Conservation (phyloP, 2,797 vertebrate genomes). For the Scleropages formosus region DNA sequence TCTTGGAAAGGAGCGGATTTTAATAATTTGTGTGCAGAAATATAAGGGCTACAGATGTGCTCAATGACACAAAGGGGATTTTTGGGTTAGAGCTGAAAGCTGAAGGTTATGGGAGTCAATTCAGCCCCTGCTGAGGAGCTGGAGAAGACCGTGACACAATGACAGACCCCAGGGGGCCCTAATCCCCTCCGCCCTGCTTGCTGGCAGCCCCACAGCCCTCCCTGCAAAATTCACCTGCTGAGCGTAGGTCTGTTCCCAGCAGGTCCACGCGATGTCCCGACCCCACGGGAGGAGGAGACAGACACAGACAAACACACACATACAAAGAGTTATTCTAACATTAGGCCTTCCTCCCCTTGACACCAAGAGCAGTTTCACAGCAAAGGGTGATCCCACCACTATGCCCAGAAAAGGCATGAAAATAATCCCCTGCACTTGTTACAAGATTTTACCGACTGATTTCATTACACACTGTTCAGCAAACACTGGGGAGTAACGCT, state of each 20-base stretch:
- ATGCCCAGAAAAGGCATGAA: neutral
- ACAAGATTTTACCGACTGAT: too few relatives aligned
- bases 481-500: too few relatives aligned
- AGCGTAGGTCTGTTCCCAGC: conserved; percentile 27
- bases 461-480: too few relatives aligned
- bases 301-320: neutral
- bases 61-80: conserved; percentile 28
- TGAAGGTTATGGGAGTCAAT: conserved; percentile 35
- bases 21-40: neutral
- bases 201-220: neutral
- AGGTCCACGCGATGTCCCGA: conserved; percentile 6
- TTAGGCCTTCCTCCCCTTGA: neutral
- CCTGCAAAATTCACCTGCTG: conserved; percentile 27
- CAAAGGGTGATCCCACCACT: neutral
- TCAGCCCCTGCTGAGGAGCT: conserved; percentile 27
- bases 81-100: conserved; percentile 29
- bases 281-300: neutral
- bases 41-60: conserved; percentile 7
- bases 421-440: too few relatives aligned
- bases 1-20: neutral
- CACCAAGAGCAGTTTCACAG: neutral
- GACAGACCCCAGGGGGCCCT: conserved; percentile 26
- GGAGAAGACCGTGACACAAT: conserved; percentile 31
- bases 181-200: conserved; percentile 22
- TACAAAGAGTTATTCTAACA: conserved; percentile 39